Conservation (phyloP, 2,113 vertebrate species). For the Ptychochromis oligacanthus region DNA sequence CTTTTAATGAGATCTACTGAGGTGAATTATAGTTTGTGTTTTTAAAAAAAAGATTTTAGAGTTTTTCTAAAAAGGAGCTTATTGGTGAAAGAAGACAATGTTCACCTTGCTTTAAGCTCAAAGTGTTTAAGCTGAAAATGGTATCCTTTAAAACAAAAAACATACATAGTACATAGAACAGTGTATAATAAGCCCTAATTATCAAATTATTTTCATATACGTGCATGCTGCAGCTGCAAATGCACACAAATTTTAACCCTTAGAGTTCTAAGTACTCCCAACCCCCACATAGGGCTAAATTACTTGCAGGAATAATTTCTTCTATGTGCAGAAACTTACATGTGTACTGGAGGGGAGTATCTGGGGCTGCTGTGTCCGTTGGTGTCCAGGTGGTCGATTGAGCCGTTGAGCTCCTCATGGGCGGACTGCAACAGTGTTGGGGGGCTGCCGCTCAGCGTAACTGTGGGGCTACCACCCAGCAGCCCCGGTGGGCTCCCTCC, state of each 20-base stretch:
- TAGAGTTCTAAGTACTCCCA: not conserved
- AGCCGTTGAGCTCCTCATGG: slow-evolving; percentile 95
- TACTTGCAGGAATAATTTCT: not conserved
- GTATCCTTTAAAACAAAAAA: too few species aligned
- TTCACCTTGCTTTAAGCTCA: not conserved
- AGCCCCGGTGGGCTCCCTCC: slow-evolving; percentile 89
- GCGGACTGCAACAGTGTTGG: slow-evolving; percentile 89
- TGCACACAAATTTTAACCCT: not conserved
- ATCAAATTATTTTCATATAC: too few species aligned
- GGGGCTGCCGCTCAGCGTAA: slow-evolving; percentile 90
- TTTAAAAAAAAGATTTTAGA: not conserved
- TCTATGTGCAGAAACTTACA: slow-evolving; percentile 84
- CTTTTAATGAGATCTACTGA: not conserved
- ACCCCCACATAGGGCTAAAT: not conserved
- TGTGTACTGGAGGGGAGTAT: slow-evolving; percentile 95
- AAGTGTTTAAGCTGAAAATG: not conserved
- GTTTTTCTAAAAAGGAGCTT: not conserved
- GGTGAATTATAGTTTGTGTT: not conserved
- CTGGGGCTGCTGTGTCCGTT: slow-evolving; percentile 96
- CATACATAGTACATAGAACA: too few species aligned
- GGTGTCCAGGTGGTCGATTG: slow-evolving; percentile 96
- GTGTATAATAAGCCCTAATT: too few species aligned
- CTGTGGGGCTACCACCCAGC: slow-evolving; percentile 91
- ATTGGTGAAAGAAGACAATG: too few species aligned
- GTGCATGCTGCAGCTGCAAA: not conserved